Evolutionary conservation across 2,113 vertebrate species (phyloP), one percentile per base, ranked within the genome.

Genomic region (Carlito syrichta): DNA sequence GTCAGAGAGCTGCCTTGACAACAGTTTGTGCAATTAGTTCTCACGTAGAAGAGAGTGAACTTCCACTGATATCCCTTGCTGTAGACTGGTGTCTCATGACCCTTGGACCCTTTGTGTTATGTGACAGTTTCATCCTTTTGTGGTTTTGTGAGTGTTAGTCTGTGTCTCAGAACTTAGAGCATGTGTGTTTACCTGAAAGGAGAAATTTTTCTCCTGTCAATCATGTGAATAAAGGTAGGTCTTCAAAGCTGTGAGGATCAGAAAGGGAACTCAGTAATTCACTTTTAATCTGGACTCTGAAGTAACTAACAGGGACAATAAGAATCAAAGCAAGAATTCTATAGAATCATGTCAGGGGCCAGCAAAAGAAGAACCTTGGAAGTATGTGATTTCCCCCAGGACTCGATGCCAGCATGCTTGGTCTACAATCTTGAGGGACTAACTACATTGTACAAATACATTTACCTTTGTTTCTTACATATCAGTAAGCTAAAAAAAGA

Each of bases 91-190:
- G 3, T 56, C 71, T 78, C 8, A 0, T 40, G 23, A 62, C 22
- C 16, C 6, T 7, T 5, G 32, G 1, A 2, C 19, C 25, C n/a
- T 19, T 2, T 66, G n/a, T 3, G 3, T 48, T 12, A 23, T 13
- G 6, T 4, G 16, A 32, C 10, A 23, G 4, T 23, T 56, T 85
- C 9, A 43, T 30, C 20, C 7, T 54, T 48, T 45, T 45, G 60
- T 52, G 43, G 5, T 45, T 38, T 27, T 79, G 8, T 14, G 50
- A 14, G 35, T 22, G 3, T 23, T 6, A 11, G 38, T 8, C 48
- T 78, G 4, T 66, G 40, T 73, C 40, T 74, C 78, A 63, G 3
- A 68, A 52, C 27, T 6, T 17, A 60, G 22, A 52, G 27, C 8
- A n/a, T 32, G 4, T 32, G 23, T 4, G 7, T 58, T 56, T 45